Evolutionary conservation across 92 coral and sea anemone species (phyloP).

Genomic region (Ricordea florida): DNA sequence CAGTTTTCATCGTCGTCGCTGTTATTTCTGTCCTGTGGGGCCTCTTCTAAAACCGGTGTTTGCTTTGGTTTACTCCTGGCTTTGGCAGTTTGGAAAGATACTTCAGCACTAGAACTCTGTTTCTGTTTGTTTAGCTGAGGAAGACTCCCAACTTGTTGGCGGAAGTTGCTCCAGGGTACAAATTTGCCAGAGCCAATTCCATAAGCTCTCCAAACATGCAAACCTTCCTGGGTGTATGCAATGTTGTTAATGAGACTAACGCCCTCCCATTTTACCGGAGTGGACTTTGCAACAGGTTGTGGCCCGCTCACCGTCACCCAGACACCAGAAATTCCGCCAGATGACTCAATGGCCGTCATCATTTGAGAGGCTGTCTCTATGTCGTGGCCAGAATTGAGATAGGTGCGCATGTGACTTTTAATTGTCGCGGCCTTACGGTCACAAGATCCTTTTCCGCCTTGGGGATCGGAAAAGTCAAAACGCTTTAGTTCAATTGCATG

Average conservation of each 20-base stretch:
- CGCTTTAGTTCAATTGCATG: not conserved
- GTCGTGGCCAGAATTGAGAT: conserved; percentile 53
- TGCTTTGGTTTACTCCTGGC: conserved; percentile 10
- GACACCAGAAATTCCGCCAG: conserved; percentile 41
- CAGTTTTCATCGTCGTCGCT: not conserved
- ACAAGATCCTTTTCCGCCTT: conserved; percentile 57
- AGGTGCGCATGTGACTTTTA: conserved; percentile 26
- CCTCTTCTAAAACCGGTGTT: not conserved
- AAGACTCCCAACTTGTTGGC: conserved; percentile 13
- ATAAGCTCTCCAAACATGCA: conserved; percentile 47
- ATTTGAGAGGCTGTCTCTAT: conserved; percentile 35
- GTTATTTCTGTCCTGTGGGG: not conserved
- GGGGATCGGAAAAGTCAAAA: conserved; percentile 62
- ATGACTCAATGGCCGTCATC: conserved; percentile 50
- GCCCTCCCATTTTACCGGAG: conserved; percentile 53
- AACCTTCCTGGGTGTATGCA: conserved; percentile 21
- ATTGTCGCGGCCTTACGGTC: conserved; percentile 64
- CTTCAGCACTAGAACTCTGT: conserved; percentile 25
- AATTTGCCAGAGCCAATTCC: conserved; percentile 35
- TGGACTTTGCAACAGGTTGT: not conserved
- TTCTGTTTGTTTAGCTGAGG: conserved; percentile 8
- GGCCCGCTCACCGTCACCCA: conserved; percentile 40
- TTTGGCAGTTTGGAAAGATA: conserved; percentile 18
- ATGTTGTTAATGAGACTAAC: conserved; percentile 56
- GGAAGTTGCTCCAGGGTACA: conserved; percentile 30